A percentile compares a stretch with the other conserved stretches of the same genome.
Evolutionary conservation across 2,888 invertebrate species (phyloP).

Genomic region (Cataglyphis rosenhaueri): DNA sequence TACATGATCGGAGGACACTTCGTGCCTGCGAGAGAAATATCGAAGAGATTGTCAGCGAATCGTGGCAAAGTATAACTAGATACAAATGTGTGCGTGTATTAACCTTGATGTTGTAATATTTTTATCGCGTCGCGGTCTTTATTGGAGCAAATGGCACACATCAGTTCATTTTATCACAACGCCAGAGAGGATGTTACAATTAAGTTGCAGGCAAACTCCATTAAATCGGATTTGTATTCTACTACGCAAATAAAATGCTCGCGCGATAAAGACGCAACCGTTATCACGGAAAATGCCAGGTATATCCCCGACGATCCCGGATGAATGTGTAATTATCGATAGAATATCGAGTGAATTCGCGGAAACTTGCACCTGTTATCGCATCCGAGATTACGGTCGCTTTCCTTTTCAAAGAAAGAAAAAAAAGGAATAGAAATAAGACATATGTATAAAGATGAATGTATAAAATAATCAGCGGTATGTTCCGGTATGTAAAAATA

Average conservation of each 20-base stretch:
- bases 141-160: conserved; percentile 50
- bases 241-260: conserved; percentile 11
- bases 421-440: neutral
- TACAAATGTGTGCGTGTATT: neutral
- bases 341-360: conserved; percentile 11
- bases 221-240: conserved; percentile 39
- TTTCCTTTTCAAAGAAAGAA: neutral
- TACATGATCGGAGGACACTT: neutral
- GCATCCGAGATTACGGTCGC: neutral
- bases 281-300: neutral
- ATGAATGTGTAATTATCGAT: conserved; percentile 12
- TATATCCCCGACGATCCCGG: neutral
- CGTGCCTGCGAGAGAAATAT: neutral
- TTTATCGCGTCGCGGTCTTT: conserved; percentile 40
- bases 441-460: neutral
- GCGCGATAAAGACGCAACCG: conserved; percentile 2
- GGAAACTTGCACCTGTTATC: neutral
- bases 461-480: neutral
- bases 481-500: neutral
- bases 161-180: neutral
- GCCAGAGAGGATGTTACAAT: conserved; percentile 44
- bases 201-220: conserved; percentile 42
- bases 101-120: conserved; percentile 41
- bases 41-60: neutral
- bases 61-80: conserved; percentile 22